Evolutionary conservation across 2,888 invertebrate species (phyloP), one percentile per base, ranked within the genome.

Genomic region (Melanchra persicariae): DNA sequence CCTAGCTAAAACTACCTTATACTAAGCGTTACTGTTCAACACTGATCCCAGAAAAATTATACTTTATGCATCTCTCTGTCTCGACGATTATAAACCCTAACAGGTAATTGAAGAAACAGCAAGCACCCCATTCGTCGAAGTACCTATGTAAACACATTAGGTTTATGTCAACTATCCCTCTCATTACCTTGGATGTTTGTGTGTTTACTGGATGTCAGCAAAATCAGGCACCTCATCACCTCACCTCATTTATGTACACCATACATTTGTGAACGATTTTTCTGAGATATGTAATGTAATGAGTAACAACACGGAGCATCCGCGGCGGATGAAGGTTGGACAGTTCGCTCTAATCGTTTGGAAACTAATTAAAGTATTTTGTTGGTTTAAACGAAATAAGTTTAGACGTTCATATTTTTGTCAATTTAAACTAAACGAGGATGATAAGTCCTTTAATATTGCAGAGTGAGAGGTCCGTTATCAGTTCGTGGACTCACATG

Each of bases 81-180:
- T 52, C 72, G 24, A 45, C 71, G 54, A 83, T 82, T 81, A 47
- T 26, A 82, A 85, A 89, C 67, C 84, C 82, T 88, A 88, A 78
- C 73, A 83, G 87, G 87, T 87, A 87, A 78, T 86, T 82, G 84
- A 87, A 87, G 81, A 79, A 89, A 77, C 86, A 87, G 84, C 83
- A 87, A 87, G 85, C 83, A 87, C 87, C 89, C 88, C 87, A 86
- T 87, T 89, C 85, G 88, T 87, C 85, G 86, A 87, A 80, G 77
- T 79, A 40, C 40, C 40, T 40, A 74, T 59, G 72, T 74, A 77
- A 74, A 77, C 70, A 71, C 72, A 77, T 83, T 81, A 72, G 70
- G 79, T 68, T 70, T 70, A 77, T 70, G 72, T 81, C 24, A 57
- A 57, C 60, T 70, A 65, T 74, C 45, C 61, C 57, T 71, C 60